phyloP scores from a whole-genome alignment of 2,888 invertebrate genomes.

The Cryptops parisi region DNA sequence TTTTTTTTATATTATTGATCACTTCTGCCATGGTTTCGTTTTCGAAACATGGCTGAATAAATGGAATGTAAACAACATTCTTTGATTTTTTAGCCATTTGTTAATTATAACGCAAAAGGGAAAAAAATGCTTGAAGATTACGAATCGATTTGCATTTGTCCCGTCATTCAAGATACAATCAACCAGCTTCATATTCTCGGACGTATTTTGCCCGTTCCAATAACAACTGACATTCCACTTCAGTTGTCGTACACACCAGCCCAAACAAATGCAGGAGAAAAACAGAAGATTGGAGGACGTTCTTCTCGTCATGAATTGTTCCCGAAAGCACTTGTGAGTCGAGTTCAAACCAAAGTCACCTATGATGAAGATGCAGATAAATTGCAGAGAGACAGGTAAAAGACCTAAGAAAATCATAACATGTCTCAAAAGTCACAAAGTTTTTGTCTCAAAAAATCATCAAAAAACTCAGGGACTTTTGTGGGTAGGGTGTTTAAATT shows the following conservation, averaged over 20 bases:
- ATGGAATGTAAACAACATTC: no score
- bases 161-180: constrained; percentile 7
- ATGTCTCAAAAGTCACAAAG: no score
- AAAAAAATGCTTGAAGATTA: no score
- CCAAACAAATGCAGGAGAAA: not conserved
- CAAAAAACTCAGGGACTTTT: no score
- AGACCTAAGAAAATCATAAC: no score
- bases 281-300: not conserved
- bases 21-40: no score
- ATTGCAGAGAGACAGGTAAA: constrained; percentile 12
- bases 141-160: not conserved
- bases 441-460: no score
- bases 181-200: constrained; percentile 9
- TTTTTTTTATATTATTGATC: no score
- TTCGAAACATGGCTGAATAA: no score
- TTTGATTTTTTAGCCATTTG: no score
- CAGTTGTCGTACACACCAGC: not conserved
- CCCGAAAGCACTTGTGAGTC: constrained; percentile 3
- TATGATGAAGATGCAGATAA: constrained; percentile 5
- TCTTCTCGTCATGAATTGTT: constrained; percentile 6
- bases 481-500: no score
- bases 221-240: not conserved
- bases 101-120: no score
- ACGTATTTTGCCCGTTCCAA: constrained; percentile 5
- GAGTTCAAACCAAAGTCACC: not conserved